Evolutionary conservation across 2,113 vertebrate species (phyloP), one percentile per base, ranked within the genome.

Genomic region (Romanogobio albipinnatus): DNA sequence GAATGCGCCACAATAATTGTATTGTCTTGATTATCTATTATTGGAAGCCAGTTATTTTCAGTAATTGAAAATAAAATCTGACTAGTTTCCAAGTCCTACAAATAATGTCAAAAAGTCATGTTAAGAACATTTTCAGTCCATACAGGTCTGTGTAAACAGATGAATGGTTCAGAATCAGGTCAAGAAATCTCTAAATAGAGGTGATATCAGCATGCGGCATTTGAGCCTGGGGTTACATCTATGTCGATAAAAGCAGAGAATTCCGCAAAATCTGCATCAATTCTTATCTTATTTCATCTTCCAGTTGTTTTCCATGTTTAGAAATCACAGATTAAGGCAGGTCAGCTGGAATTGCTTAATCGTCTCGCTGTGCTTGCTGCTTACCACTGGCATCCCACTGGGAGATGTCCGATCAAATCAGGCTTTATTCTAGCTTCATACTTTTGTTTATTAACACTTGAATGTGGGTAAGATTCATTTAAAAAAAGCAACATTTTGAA

Each of bases 101-200:
- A 61, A 24, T 61, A 9, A 24, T 61, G 56, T 43, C 33, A 61
- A n/a, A 58, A 59, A 43, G 33, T n/a, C 8, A 36, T 39, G 26
- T 8, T 59, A 78, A 7, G 45, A 59, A 66, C 26, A 70, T 79
- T 64, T 64, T 1, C 11, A 5, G 86, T 83, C 56, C 26, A 36
- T 70, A 24, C 17, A 15, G 1, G 10, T 86, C 36, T 94, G 91
- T 93, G 93, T 91, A 91, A 90, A 89, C 88, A 89, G 74, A 84
- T 29, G 75, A 85, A 82, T 85, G 81, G 83, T 53, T 81, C 29
- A 43, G 81, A 76, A 51, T 64, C 33, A 62, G 53, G 66, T 56
- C 81, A 86, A 91, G 84, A 90, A 88, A 89, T 71, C 75, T 90
- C 70, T 85, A 84, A 81, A 84, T 70, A 74, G 26, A n/a, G 22